A percentile compares a stretch with the other conserved stretches of the same genome.
Conservation (phyloP, 2,797 vertebrate genomes). For the Rhinatrema bivittatum region DNA sequence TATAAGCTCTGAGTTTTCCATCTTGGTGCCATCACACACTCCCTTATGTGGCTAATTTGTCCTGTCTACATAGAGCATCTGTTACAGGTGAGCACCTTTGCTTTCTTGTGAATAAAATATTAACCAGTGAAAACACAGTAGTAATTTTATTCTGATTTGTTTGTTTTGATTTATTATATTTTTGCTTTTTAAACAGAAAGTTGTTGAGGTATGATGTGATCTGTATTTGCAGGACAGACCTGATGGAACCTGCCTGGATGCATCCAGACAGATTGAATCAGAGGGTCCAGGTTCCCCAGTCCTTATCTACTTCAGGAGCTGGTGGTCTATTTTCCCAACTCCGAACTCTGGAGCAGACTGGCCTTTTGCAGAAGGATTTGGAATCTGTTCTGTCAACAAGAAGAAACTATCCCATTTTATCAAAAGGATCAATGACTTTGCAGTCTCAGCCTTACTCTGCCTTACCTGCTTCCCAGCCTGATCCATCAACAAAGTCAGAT, state of each 20-base stretch:
- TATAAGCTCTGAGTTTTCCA: too few relatives aligned
- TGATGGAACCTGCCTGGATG: slow-evolving; percentile 57
- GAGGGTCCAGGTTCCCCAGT: slow-evolving; percentile 27
- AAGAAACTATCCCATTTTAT: slow-evolving; percentile 36
- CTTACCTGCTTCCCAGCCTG: slow-evolving; percentile 34
- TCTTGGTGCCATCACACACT: too few relatives aligned
- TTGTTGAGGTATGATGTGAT: neutral
- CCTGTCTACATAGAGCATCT: too few relatives aligned
- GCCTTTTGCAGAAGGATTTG: slow-evolving; percentile 51
- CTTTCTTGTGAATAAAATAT: too few relatives aligned
- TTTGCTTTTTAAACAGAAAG: neutral
- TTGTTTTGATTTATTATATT: too few relatives aligned
- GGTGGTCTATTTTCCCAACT: slow-evolving; percentile 70
- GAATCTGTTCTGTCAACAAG: slow-evolving; percentile 36
- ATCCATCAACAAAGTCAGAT: slow-evolving; percentile 41
- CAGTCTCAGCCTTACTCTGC: slow-evolving; percentile 36
- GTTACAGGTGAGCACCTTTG: too few relatives aligned
- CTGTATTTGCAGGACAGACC: slow-evolving; percentile 60
- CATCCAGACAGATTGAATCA: slow-evolving; percentile 60
- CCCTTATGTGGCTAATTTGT: too few relatives aligned
- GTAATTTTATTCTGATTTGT: too few relatives aligned
- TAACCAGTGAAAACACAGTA: too few relatives aligned
- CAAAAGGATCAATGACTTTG: slow-evolving; percentile 23
- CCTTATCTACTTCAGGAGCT: slow-evolving; percentile 35
- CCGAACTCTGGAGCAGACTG: slow-evolving; percentile 60